Evolutionary conservation across 1,140 invertebrate species (phyloP).

Genomic region (honey bee (Apis mellifera)): DNA sequence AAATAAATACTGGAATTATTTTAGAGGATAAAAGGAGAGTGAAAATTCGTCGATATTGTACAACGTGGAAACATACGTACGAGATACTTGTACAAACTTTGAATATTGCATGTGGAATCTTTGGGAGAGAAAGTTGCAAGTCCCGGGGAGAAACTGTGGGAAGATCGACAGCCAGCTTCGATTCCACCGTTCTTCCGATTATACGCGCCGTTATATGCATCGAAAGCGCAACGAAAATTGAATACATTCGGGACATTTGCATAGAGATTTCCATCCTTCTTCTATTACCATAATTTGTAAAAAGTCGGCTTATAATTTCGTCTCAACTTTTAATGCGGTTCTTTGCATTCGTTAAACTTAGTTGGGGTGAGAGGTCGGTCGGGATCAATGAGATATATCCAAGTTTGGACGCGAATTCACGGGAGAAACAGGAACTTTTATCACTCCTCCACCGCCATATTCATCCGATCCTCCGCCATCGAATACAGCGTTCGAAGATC

Average conservation of each 20-base stretch:
- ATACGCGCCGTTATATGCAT: slow-evolving; percentile 12
- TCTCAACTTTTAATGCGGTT: slow-evolving; percentile 15
- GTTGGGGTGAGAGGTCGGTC: background rate
- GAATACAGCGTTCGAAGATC: background rate
- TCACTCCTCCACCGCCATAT: background rate
- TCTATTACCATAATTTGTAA: slow-evolving; percentile 18
- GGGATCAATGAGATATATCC: background rate
- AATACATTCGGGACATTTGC: slow-evolving; percentile 27
- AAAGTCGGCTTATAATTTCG: slow-evolving; percentile 24
- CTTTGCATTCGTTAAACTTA: slow-evolving; percentile 14
- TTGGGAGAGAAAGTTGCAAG: no score
- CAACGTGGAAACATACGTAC: no score
- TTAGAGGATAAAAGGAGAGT: no score
- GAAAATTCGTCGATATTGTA: no score
- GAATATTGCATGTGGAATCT: no score
- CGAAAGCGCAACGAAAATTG: slow-evolving; percentile 25
- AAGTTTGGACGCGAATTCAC: background rate
- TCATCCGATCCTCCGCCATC: no score
- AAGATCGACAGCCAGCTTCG: no score
- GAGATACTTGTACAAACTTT: no score
- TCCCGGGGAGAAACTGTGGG: no score
- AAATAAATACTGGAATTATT: no score
- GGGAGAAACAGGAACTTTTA: background rate
- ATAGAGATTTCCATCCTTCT: background rate
- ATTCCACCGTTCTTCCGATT: slow-evolving; percentile 21